Conservation (phyloP, 2,888 invertebrate species). For the Athrips mouffetella region DNA sequence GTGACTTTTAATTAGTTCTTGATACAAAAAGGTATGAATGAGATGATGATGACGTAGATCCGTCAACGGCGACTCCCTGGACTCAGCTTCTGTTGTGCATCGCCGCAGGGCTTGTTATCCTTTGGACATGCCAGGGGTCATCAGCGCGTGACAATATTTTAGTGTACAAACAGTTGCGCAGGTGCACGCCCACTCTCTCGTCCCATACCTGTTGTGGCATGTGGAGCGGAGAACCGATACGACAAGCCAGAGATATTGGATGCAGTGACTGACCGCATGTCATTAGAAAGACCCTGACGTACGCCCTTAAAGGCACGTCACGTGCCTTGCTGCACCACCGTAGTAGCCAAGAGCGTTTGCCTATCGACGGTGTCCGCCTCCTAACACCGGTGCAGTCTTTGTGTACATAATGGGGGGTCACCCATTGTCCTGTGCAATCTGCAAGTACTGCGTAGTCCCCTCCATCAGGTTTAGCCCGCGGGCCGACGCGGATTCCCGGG, state of each 20-base stretch:
- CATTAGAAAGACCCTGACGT: neutral
- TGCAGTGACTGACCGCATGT: conserved; percentile 8
- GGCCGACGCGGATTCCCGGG: too few species aligned
- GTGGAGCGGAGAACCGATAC: conserved; percentile 8
- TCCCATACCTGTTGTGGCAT: neutral
- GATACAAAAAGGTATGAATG: too few species aligned
- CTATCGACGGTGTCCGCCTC: neutral
- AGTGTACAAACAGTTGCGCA: conserved; percentile 22
- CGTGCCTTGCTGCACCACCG: neutral
- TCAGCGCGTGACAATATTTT: conserved; percentile 23
- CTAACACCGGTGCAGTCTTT: neutral
- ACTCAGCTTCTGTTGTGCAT: too few species aligned
- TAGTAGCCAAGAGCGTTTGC: neutral
- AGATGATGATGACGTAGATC: too few species aligned
- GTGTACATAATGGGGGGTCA: neutral
- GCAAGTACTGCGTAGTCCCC: too few species aligned
- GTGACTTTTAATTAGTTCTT: too few species aligned
- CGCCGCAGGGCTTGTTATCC: too few species aligned
- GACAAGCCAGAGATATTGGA: neutral
- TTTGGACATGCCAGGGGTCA: too few species aligned
- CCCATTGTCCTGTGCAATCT: too few species aligned
- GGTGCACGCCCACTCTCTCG: conserved; percentile 16
- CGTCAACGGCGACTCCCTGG: too few species aligned
- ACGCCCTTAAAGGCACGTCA: neutral
- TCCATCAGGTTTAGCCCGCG: too few species aligned